Conservation (phyloP, 2,888 invertebrate species). For the Phalera bucephala region DNA sequence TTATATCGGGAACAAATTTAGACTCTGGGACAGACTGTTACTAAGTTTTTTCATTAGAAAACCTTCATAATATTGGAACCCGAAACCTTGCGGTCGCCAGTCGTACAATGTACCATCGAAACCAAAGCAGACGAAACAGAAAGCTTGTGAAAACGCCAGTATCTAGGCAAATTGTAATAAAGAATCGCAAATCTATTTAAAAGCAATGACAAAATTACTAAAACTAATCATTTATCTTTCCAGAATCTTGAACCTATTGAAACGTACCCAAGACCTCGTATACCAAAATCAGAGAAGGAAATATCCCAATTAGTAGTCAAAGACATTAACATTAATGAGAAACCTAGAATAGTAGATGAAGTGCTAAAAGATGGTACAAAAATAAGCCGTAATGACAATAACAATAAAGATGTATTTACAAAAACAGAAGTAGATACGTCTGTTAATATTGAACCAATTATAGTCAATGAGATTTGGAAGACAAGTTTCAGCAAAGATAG, state of each 20-base stretch:
- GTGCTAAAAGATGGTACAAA: constrained; percentile 35
- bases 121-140: too few relatives aligned
- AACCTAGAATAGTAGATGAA: constrained; percentile 53
- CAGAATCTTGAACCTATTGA: constrained; percentile 35
- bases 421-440: constrained; percentile 7
- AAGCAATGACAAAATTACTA: too few relatives aligned
- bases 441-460: constrained; percentile 7
- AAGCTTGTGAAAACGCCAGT: too few relatives aligned
- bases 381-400: constrained; percentile 6
- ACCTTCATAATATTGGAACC: too few relatives aligned
- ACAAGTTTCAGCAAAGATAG: constrained; percentile 3
- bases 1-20: too few relatives aligned
- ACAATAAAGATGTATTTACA: constrained; percentile 13
- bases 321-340: constrained; percentile 11
- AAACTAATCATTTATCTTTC: constrained; percentile 15
- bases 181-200: too few relatives aligned
- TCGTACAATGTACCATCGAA: too few relatives aligned
- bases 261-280: constrained; percentile 2
- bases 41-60: too few relatives aligned
- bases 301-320: constrained; percentile 19
- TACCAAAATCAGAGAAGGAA: constrained; percentile 15
- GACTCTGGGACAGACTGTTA: too few relatives aligned
- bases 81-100: too few relatives aligned
- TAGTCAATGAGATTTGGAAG: constrained; percentile 13
- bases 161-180: too few relatives aligned